Evolutionary conservation across 1,140 invertebrate genomes (phyloP), one percentile per base, ranked within the genome.

Genomic region (Carposina sasakii): DNA sequence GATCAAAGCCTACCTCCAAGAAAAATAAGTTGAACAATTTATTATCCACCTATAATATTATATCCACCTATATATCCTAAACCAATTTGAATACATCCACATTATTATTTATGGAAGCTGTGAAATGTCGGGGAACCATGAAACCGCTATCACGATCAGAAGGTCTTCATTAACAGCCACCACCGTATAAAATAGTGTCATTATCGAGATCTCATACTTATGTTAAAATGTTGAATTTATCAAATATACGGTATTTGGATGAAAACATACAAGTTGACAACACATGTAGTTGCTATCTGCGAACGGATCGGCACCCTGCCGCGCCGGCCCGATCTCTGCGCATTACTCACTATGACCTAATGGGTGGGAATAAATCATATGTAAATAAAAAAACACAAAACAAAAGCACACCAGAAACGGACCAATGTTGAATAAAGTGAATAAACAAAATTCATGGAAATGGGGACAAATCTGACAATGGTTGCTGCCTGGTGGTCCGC

Each of bases 381-480:
- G 61, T 63, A 74, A 62, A 57, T 58, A 66, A 69, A 76, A 74
- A 73, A 50, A 59, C 46, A 68, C 50, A 73, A 75, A 71, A 69
- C 59, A 72, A 73, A 75, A 71, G 68, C 59, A 72, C 58, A 54
- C 44, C 59, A 68, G 63, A 70, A 69, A 71, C 57, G 52, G 58
- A 44, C 67, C 66, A 62, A 67, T 70, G 60, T 71, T 68, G 69
- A 71, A 75, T 76, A 76, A 74, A 76, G 70, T 68, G 69, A 71
- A 75, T 76, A 76, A 74, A 76, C 74, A 71, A 69, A 79, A 82
- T 82, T 79, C 76, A 76, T 74, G 76, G 78, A 79, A 78, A 78
- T 73, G 63, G 57, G 67, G 75, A 78, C 77, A 75, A 76, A 76
- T 74, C 62, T 69, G 64, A 77, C 70, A 76, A 71, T 75, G 54